Conservation (phyloP, 2,888 invertebrate genomes). For the Salticus scenicus region DNA sequence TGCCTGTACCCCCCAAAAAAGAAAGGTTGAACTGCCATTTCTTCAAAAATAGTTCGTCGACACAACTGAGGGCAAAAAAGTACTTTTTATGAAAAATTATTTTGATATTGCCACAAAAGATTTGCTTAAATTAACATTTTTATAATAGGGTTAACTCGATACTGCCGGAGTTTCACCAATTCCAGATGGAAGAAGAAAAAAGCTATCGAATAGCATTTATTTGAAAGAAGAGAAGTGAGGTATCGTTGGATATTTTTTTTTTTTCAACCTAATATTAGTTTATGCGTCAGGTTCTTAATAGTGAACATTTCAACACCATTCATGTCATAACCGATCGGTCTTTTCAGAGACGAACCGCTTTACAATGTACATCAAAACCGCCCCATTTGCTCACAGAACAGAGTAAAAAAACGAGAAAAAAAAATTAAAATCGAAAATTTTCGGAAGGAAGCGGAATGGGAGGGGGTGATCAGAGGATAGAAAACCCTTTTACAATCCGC, state of each 20-base stretch:
- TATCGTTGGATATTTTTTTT: background rate
- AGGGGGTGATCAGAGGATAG: background rate
- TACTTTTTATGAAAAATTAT: no score
- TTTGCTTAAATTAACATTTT: background rate
- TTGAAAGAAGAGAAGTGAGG: background rate
- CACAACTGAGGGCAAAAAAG: background rate
- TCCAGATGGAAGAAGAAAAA: no score
- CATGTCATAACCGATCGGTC: background rate
- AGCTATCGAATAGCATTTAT: background rate
- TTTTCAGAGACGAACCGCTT: background rate
- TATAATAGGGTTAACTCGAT: background rate
- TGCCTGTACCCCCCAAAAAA: no score
- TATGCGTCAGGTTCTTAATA: background rate
- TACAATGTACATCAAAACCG: background rate
- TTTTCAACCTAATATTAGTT: background rate
- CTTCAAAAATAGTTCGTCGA: background rate
- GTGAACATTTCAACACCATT: conserved; percentile 1
- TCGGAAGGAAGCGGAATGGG: background rate
- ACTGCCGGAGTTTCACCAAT: no score
- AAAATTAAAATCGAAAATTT: background rate
- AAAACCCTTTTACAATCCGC: background rate
- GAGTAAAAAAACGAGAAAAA: background rate
- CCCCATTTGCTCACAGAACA: conserved; percentile 6
- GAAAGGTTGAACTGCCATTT: no score
- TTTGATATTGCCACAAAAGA: background rate